Evolutionary conservation across 1,140 invertebrate species (phyloP), one percentile per base, ranked within the genome.

Genomic region (Aphelenchoides besseyi): DNA sequence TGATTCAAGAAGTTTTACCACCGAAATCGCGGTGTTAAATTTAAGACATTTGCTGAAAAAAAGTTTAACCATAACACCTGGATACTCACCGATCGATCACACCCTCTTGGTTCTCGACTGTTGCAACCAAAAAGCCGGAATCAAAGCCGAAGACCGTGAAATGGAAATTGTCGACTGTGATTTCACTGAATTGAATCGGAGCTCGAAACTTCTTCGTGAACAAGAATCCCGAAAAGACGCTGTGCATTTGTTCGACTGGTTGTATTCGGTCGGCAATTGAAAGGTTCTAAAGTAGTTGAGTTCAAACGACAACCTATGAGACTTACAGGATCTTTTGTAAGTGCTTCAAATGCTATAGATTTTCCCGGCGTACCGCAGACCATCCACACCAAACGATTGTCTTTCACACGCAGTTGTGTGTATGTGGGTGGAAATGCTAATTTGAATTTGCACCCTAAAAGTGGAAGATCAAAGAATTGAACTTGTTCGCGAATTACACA

Each of bases 141-240:
- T 80, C 75, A 36, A 78, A 74, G 2, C 79, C 75, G 32, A 81
- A 68, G 8, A 77, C 78, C 36, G 75, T 71, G 16, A 66, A 77
- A 12, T 69, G 72, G n/a, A 77, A 57, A 23, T 53, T 74, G 16
- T 75, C 55, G 16, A 74, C 75, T 2, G 78, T 52, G 28, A 81
- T 30, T 8, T 76, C 35, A n/a, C 62, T 66, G 32, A 77, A 55
- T n/a, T 75, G 68, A 9, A 77, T 55, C 8, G 61, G 74, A 0
- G 79, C 70, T 12, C 41, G 12, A 23, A 48, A 48, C 41, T 48
- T 48, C 41, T 48, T 48, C 12, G 12, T 48, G 41, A 61, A 77
- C 71, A 5, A n/a, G n/a, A 61, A 61, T 36, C 18, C 30, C 59
- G 30, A 36, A 36, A 61, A 61, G 59, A 29, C 28, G 16, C 1